Evolutionary conservation across 1,140 invertebrate genomes (phyloP).

Genomic region (Bombyx mandarina): DNA sequence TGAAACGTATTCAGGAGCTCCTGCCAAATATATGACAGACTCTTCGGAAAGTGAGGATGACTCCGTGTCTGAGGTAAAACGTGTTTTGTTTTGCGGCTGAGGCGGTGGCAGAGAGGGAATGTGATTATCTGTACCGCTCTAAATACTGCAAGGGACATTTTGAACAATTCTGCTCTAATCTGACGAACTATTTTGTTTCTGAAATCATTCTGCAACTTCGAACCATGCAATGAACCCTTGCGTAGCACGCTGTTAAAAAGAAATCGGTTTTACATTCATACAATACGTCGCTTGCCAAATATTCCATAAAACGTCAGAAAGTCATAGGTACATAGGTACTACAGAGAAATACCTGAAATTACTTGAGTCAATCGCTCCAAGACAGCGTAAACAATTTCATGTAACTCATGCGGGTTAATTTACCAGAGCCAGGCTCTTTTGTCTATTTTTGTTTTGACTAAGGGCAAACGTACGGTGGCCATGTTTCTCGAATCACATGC

Average conservation of each 20-base stretch:
- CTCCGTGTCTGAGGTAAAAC: conserved; percentile 90
- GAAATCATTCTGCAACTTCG: conserved; percentile 27
- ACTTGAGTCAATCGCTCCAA: conserved; percentile 60
- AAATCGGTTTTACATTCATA: conserved; percentile 47
- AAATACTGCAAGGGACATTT: conserved; percentile 70
- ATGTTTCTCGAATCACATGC: conserved; percentile 68
- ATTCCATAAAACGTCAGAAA: conserved; percentile 70
- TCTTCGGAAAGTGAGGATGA: conserved; percentile 93
- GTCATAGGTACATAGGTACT: conserved; percentile 67
- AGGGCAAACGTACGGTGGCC: conserved; percentile 57
- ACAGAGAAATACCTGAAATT: conserved; percentile 67
- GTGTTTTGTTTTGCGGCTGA: conserved; percentile 68
- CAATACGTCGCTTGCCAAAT: conserved; percentile 67
- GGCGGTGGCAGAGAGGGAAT: conserved; percentile 68
- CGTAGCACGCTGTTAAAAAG: conserved; percentile 36
- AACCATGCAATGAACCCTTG: conserved; percentile 30
- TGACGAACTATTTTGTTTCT: conserved; percentile 42
- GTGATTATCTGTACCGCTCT: conserved; percentile 68
- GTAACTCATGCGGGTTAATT: conserved; percentile 39
- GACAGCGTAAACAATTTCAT: conserved; percentile 55
- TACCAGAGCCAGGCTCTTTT: conserved; percentile 50
- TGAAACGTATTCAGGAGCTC: conserved; percentile 81
- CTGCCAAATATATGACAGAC: conserved; percentile 88
- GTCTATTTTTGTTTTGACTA: conserved; percentile 62
- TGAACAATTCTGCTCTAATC: conserved; percentile 54